Conservation (phyloP, 2,113 vertebrate species). For the Thunnus thynnus region DNA sequence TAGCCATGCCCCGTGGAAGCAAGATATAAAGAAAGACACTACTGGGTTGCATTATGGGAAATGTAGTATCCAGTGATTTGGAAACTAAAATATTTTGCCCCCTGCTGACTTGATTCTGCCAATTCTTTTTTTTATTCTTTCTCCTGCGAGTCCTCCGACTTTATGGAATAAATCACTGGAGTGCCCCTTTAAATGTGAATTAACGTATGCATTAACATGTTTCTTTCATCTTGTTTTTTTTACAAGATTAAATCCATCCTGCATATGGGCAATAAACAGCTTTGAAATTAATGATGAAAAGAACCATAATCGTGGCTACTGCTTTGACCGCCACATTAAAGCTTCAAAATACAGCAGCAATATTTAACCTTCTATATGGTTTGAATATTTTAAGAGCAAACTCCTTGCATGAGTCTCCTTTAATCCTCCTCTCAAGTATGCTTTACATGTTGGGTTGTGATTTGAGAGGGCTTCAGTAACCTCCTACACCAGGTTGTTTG, state of each 20-base stretch:
- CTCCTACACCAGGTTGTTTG: constrained; percentile 41
- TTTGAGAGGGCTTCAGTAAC: constrained; percentile 30
- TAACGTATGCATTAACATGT: background rate
- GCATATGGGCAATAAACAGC: background rate
- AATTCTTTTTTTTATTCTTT: background rate
- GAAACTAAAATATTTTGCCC: too few relatives aligned
- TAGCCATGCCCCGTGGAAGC: too few relatives aligned
- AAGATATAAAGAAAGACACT: too few relatives aligned
- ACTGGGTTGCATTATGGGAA: too few relatives aligned
- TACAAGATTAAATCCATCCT: background rate
- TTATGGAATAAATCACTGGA: background rate
- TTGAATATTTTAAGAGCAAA: background rate
- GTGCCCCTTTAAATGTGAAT: background rate
- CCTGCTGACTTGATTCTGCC: too few relatives aligned
- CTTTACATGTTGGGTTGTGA: constrained; percentile 12
- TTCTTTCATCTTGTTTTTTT: constrained; percentile 7
- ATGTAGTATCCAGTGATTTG: too few relatives aligned
- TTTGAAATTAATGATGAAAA: constrained; percentile 14
- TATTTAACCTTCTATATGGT: constrained; percentile 5
- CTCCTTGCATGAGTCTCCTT: constrained; percentile 1
- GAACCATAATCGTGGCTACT: background rate
- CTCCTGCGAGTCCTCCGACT: background rate
- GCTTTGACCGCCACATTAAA: background rate
- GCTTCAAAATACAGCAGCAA: constrained; percentile 8
- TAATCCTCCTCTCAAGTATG: constrained; percentile 29